Evolutionary conservation across 1,140 invertebrate species (phyloP), one percentile per base, ranked within the genome.

Genomic region (Nomia melanderi): DNA sequence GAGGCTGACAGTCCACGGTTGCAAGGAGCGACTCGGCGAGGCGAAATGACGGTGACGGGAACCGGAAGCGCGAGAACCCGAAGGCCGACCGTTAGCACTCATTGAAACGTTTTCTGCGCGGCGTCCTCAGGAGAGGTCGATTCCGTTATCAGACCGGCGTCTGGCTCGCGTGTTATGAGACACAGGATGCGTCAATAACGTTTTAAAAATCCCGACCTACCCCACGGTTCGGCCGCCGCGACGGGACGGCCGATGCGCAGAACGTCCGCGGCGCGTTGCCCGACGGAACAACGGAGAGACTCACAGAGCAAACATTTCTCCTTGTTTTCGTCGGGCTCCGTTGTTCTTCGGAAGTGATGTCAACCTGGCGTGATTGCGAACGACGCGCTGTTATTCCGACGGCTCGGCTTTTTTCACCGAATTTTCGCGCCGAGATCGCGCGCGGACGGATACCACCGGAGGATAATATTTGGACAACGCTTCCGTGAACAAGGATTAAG

Each of bases 71-170:
- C 1, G 20, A 64, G 20, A n/a, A 64, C 25, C 59, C 5, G 20
- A 50, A 50, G 17, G 8, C 20, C 25, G 44, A 64, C 64, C 59
- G 60, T 54, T 64, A 73, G 12, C 71, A n/a, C 64, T 73, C 71
- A 29, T 73, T 69, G 56, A 69, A 47, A 39, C 71, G 39, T 77
- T 39, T 76, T 79, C 39, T 70, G 7, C 36, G 44, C 54, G 7
- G 8, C 57, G n/a, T 63, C 56, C 65, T 31, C 11, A 14, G 31
- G 31, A 31, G 57, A 71, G 44, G 47, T 44, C 59, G 44, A 62
- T 60, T 77, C 17, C 31, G 33, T 63, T 77, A 54, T 44, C 59
- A 25, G 12, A 25, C 14, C 6, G 23, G 25, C 14, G 66, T 63
- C 75, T 56, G 74, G 23, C 25, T 12, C 17, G 33, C n/a, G 23